These are phyloP conservation scores for Bellardia bayeri DNA, from an alignment of 2,888 invertebrate genomes.

Conservation along the genomic window DNA sequence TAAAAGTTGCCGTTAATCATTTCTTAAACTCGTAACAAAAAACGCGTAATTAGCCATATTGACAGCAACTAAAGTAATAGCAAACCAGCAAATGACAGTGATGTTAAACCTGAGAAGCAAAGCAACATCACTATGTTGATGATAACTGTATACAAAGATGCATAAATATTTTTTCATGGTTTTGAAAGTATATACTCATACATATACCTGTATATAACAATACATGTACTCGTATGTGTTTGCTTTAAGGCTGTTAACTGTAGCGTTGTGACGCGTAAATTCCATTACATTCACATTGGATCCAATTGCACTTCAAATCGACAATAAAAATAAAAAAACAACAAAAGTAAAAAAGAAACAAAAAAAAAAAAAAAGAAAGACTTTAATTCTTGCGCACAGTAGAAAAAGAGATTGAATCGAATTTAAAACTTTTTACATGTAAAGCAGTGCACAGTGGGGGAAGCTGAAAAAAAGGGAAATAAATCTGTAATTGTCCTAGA, in stretches of 20 bases:
- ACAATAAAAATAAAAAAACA: conserved; percentile 29
- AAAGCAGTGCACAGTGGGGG: background rate
- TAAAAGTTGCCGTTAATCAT: too few relatives aligned
- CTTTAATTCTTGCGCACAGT: background rate
- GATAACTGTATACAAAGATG: background rate
- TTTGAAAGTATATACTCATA: too few relatives aligned
- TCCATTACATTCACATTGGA: conserved; percentile 70
- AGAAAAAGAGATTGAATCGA: conserved; percentile 46
- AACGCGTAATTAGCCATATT: background rate
- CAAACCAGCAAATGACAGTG: background rate
- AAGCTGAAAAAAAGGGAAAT: too few relatives aligned
- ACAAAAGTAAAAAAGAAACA: conserved; percentile 14
- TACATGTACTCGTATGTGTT: background rate
- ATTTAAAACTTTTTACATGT: conserved; percentile 51
- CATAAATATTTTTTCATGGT: too few relatives aligned
- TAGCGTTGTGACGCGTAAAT: conserved; percentile 71
- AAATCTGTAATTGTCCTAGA: too few relatives aligned
- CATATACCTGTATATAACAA: too few relatives aligned
- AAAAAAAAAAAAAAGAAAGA: background rate
- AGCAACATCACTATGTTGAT: background rate
- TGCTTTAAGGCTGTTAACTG: conserved; percentile 68
- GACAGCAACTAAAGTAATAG: background rate
- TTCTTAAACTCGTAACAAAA: background rate
- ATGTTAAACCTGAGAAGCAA: background rate
- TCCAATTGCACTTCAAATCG: conserved; percentile 66